A percentile compares a stretch with the other conserved stretches of the same genome.
These are phyloP conservation scores for Sylvicapra grimmia DNA, from an alignment of 2,113 vertebrate genomes.

Conservation along the genomic window DNA sequence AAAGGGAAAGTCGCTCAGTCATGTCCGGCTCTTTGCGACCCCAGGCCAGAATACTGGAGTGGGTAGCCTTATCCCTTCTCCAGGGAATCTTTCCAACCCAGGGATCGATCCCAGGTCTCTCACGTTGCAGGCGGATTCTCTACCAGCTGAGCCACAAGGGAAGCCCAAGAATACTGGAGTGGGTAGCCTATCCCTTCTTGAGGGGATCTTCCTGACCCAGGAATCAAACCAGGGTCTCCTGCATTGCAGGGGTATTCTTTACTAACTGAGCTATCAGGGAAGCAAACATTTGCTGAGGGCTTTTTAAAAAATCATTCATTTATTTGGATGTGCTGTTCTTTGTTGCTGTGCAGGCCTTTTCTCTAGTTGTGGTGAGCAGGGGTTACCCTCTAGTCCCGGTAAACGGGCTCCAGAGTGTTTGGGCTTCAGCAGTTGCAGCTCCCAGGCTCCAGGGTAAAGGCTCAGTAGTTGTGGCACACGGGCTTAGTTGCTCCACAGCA, in stretches of 20 bases:
- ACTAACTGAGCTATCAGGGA: neutral
- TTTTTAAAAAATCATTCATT: neutral
- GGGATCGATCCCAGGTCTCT: neutral
- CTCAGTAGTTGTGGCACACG: neutral
- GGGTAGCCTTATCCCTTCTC: neutral
- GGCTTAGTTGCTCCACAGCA: rapidly evolving
- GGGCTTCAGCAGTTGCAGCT: neutral
- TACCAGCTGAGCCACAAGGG: neutral
- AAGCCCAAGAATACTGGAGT: neutral
- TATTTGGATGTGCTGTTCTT: neutral
- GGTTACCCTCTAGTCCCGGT: neutral
- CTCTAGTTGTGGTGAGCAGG: neutral
- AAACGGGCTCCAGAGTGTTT: neutral
- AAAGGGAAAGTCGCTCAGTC: neutral
- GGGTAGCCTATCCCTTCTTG: neutral
- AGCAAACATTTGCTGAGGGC: neutral
- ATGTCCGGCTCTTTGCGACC: rapidly evolving
- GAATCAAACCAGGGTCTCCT: neutral
- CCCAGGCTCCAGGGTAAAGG: neutral
- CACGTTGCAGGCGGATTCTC: neutral
- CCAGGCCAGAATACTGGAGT: neutral
- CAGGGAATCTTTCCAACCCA: neutral
- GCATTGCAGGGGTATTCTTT: neutral
- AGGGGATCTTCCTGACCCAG: neutral
- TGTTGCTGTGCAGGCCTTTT: neutral